phyloP scores from a whole-genome alignment of 2,113 vertebrate genomes.

The Paramormyrops kingsleyae region DNA sequence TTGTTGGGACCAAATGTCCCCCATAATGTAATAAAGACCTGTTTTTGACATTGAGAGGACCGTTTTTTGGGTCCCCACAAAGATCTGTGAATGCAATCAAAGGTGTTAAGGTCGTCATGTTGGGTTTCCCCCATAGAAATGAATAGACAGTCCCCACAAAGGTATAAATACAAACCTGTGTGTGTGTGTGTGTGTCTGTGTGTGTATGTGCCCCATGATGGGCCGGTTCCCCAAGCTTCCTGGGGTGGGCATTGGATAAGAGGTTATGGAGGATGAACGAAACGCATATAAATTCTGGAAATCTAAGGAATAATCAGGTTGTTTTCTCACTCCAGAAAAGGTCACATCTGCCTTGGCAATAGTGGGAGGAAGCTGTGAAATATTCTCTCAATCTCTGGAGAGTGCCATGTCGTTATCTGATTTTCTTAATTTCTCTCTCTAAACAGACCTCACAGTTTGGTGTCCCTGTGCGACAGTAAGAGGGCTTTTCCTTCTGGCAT shows the following conservation, averaged over 20 bases:
- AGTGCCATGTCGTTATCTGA: background rate
- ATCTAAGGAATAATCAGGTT: constrained; percentile 1
- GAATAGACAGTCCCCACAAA: too few species aligned
- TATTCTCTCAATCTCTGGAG: background rate
- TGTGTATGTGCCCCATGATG: background rate
- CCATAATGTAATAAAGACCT: too few species aligned
- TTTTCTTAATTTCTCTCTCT: constrained; percentile 19
- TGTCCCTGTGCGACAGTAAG: constrained; percentile 1
- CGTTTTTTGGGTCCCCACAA: too few species aligned
- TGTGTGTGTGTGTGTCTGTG: background rate
- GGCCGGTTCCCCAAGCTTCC: background rate
- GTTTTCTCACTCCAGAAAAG: background rate
- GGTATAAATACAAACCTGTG: background rate
- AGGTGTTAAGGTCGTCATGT: too few species aligned
- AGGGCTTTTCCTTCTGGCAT: constrained; percentile 31
- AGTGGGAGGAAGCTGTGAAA: background rate
- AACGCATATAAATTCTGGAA: background rate
- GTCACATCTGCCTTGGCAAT: background rate
- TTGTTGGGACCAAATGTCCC: too few species aligned
- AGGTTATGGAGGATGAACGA: background rate
- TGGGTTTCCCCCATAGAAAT: too few species aligned
- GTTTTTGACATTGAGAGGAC: too few species aligned
- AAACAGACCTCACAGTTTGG: constrained; percentile 13
- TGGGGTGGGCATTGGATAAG: background rate
- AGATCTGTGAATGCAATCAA: too few species aligned